A percentile compares a stretch with the other conserved stretches of the same genome.
These are phyloP conservation scores for Bagarius yarrelli DNA, from an alignment of 2,113 vertebrate species.

Conservation along the genomic window DNA sequence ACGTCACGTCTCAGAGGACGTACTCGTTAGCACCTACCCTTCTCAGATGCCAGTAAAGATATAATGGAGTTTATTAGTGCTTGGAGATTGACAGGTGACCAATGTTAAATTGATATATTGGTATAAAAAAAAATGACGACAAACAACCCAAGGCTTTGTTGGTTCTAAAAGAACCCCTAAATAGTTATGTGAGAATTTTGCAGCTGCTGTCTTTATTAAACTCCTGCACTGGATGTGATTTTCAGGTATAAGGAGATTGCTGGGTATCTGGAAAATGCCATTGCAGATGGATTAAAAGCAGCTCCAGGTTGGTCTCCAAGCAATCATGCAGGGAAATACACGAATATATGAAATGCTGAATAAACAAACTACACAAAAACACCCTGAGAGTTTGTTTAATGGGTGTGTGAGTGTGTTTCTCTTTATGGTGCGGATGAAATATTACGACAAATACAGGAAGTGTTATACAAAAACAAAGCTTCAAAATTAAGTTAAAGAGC, in stretches of 20 bases:
- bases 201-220: not conserved
- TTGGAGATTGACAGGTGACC: not conserved
- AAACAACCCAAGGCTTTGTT: not conserved
- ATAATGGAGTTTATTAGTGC: not conserved
- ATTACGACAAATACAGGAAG: not conserved
- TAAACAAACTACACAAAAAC: not conserved
- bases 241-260: constrained; percentile 91
- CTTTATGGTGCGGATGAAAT: not conserved
- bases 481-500: not conserved
- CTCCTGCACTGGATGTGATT: constrained; percentile 38
- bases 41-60: not conserved
- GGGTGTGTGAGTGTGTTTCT: not conserved
- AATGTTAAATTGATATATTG: not conserved
- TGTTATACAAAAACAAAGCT: not conserved
- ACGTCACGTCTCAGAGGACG: not conserved
- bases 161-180: not conserved
- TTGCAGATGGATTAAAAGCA: constrained; percentile 77
- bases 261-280: constrained; percentile 82
- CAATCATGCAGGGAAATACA: not conserved
- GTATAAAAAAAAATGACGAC: no score
- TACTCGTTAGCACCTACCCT: not conserved
- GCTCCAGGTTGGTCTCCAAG: constrained; percentile 79
- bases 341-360: not conserved
- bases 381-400: not conserved
- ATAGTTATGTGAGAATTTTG: not conserved